Conservation (phyloP, 2,113 vertebrate species). For the Catharus fuscescens region DNA sequence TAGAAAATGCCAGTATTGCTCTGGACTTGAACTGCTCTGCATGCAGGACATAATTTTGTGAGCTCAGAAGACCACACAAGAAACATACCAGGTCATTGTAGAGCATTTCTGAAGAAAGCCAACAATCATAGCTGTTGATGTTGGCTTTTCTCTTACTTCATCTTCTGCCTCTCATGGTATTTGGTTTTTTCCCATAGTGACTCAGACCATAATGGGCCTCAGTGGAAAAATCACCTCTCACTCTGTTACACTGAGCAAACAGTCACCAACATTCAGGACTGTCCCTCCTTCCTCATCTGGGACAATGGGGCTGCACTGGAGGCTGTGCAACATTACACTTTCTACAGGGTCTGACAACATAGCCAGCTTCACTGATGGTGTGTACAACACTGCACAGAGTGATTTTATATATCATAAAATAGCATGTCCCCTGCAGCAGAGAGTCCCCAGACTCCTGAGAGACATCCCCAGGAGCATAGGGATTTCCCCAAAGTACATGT, state of each 20-base stretch:
- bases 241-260: not conserved
- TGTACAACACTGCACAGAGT: not conserved
- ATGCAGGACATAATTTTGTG: not conserved
- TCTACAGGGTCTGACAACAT: not conserved
- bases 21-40: not conserved
- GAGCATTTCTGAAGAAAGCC: not conserved
- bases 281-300: not conserved
- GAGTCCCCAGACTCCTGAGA: not conserved
- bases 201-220: rapidly evolving
- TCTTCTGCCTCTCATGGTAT: not conserved
- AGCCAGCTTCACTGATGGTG: not conserved
- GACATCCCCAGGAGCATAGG: not conserved
- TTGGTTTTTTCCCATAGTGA: not conserved
- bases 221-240: not conserved
- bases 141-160: not conserved
- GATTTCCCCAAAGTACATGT: not conserved
- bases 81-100: not conserved
- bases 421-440: not conserved
- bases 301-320: rapidly evolving
- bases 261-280: not conserved
- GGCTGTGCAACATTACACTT: not conserved
- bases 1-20: not conserved
- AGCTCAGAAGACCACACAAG: not conserved
- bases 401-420: not conserved
- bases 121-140: not conserved